These are phyloP conservation scores for Caradrina kadenii DNA, from an alignment of 2,888 invertebrate genomes.

Conservation along the genomic window DNA sequence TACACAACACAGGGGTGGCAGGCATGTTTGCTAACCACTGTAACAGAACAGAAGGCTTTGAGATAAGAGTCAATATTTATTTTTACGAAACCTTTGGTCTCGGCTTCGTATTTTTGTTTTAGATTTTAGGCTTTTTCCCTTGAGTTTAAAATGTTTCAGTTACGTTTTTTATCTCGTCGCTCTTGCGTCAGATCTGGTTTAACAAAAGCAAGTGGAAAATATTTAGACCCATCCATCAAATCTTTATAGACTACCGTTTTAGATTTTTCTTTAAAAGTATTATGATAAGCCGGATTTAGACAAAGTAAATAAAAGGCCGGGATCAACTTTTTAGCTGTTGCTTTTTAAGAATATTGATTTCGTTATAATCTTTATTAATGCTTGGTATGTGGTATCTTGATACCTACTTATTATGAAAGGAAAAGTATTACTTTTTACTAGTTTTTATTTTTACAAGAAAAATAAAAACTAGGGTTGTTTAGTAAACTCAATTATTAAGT, in stretches of 20 bases:
- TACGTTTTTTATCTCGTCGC: constrained; percentile 29
- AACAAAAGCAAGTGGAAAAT: constrained; percentile 24
- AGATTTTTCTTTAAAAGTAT: constrained; percentile 22
- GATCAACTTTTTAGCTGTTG: not conserved
- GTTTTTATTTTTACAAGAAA: not conserved
- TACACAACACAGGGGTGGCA: constrained; percentile 23
- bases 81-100: constrained; percentile 36
- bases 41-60: constrained; percentile 47
- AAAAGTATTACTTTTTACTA: not conserved
- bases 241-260: constrained; percentile 14
- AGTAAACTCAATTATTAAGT: not conserved
- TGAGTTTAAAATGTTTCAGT: constrained; percentile 29
- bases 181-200: constrained; percentile 23
- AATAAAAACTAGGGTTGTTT: not conserved
- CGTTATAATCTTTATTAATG: not conserved
- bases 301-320: constrained; percentile 9
- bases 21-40: constrained; percentile 41
- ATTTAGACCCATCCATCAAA: constrained; percentile 23
- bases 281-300: constrained; percentile 22
- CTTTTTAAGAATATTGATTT: constrained; percentile 5
- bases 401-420: not conserved
- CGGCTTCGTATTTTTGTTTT: constrained; percentile 36
- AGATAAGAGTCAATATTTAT: constrained; percentile 50
- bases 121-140: constrained; percentile 32
- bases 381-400: no score